These are phyloP conservation scores for Spodoptera picta DNA, from an alignment of 2,888 invertebrate genomes.

Conservation along the genomic window DNA sequence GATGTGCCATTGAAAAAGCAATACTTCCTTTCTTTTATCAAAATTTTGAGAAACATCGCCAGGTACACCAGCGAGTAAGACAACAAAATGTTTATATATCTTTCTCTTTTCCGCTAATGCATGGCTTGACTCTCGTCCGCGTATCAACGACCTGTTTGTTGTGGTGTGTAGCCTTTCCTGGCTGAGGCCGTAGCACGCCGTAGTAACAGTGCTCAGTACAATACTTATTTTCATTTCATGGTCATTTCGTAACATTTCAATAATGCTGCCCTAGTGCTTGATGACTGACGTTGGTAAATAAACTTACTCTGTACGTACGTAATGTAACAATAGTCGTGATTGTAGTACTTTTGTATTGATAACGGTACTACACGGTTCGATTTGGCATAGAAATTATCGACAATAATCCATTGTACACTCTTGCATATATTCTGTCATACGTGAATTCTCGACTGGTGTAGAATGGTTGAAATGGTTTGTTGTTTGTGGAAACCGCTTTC, in stretches of 20 bases:
- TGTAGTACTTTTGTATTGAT: slow-evolving; percentile 50
- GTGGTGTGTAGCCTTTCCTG: slow-evolving; percentile 71
- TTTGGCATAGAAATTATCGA: slow-evolving; percentile 45
- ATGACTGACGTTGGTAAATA: slow-evolving; percentile 71
- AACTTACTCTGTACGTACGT: slow-evolving; percentile 56
- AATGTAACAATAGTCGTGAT: slow-evolving; percentile 60
- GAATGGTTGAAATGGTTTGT: slow-evolving; percentile 16
- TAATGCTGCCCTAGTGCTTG: slow-evolving; percentile 68
- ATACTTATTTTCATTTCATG: slow-evolving; percentile 84
- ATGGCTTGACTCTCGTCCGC: slow-evolving; percentile 70
- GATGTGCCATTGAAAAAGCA: background rate
- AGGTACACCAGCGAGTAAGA: slow-evolving; percentile 66
- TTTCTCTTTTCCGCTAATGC: slow-evolving; percentile 75
- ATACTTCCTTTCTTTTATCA: slow-evolving; percentile 21
- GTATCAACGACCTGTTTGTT: slow-evolving; percentile 85
- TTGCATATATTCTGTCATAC: slow-evolving; percentile 30
- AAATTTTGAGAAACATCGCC: slow-evolving; percentile 68
- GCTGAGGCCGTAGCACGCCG: slow-evolving; percentile 75
- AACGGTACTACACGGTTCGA: slow-evolving; percentile 49
- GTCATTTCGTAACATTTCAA: slow-evolving; percentile 84
- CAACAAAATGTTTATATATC: slow-evolving; percentile 77
- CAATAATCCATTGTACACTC: slow-evolving; percentile 26
- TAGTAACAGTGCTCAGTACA: slow-evolving; percentile 75
- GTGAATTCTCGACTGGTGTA: slow-evolving; percentile 36
- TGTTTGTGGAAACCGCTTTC: slow-evolving; percentile 13